These are phyloP conservation scores for Parasteatoda lunata DNA, from an alignment of 2,888 invertebrate species.

Conservation along the genomic window DNA sequence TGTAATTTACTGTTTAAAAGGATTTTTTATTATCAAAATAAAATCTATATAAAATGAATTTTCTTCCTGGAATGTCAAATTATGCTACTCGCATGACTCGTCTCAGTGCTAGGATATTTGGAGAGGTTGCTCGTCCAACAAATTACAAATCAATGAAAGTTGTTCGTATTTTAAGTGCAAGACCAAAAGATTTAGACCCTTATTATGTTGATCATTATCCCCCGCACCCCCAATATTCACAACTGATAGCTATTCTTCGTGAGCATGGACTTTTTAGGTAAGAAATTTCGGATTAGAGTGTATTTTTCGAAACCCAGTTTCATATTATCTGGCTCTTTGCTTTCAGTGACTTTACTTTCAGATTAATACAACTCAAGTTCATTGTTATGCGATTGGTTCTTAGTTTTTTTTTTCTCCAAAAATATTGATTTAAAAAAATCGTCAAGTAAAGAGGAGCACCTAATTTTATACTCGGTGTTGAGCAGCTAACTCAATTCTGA, in stretches of 20 bases:
- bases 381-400: too few relatives aligned
- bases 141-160: slow-evolving; percentile 86
- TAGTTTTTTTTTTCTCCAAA: too few relatives aligned
- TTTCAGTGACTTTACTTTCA: too few relatives aligned
- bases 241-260: slow-evolving; percentile 83
- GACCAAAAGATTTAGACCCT: slow-evolving; percentile 83
- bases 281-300: not conserved
- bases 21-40: too few relatives aligned
- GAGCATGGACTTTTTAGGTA: slow-evolving; percentile 84
- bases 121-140: slow-evolving; percentile 87
- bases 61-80: slow-evolving; percentile 76
- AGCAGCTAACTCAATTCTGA: too few relatives aligned
- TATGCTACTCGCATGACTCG: slow-evolving; percentile 90
- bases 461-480: too few relatives aligned
- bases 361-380: too few relatives aligned
- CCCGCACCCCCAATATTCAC: slow-evolving; percentile 84
- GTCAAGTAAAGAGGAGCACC: too few relatives aligned
- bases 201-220: slow-evolving; percentile 90
- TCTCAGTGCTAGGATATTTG: slow-evolving; percentile 90
- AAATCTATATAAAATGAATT: slow-evolving; percentile 32
- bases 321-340: too few relatives aligned
- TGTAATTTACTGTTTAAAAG: too few relatives aligned
- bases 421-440: too few relatives aligned
- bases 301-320: too few relatives aligned
- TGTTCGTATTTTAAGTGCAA: slow-evolving; percentile 84